These are phyloP conservation scores for Bombus huntii DNA, from an alignment of 1,140 invertebrate species.

Conservation along the genomic window DNA sequence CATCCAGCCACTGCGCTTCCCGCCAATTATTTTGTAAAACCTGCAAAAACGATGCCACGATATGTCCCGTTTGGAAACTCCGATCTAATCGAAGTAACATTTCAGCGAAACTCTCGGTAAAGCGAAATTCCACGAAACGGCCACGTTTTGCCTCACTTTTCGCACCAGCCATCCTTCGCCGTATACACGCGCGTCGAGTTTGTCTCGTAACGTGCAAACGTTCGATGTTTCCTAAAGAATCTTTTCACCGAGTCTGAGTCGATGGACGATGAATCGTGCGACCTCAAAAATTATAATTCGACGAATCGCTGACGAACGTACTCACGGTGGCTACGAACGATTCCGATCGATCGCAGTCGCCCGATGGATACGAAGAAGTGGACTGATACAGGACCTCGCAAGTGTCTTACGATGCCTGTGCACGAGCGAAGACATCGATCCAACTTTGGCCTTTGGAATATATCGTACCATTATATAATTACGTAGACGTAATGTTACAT, in stretches of 20 bases:
- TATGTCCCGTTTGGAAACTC: too few relatives aligned
- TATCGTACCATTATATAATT: constrained; percentile 54
- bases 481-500: constrained; percentile 45
- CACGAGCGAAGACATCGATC: constrained; percentile 48
- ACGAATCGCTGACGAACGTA: not conserved
- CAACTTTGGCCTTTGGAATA: constrained; percentile 54
- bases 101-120: too few relatives aligned
- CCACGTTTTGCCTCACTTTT: too few relatives aligned
- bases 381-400: constrained; percentile 19
- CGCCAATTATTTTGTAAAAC: too few relatives aligned
- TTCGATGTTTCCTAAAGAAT: not conserved
- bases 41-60: too few relatives aligned
- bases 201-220: not conserved
- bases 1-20: too few relatives aligned
- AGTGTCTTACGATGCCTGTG: constrained; percentile 26
- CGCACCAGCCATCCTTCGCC: too few relatives aligned
- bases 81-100: too few relatives aligned
- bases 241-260: not conserved
- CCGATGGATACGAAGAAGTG: not conserved
- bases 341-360: constrained; percentile 27
- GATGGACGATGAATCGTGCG: not conserved
- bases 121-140: too few relatives aligned
- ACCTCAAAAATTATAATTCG: not conserved
- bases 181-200: too few relatives aligned
- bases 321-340: not conserved